These are phyloP conservation scores for Cryptocephalus moraei DNA, from an alignment of 2,888 invertebrate genomes.

Conservation along the genomic window DNA sequence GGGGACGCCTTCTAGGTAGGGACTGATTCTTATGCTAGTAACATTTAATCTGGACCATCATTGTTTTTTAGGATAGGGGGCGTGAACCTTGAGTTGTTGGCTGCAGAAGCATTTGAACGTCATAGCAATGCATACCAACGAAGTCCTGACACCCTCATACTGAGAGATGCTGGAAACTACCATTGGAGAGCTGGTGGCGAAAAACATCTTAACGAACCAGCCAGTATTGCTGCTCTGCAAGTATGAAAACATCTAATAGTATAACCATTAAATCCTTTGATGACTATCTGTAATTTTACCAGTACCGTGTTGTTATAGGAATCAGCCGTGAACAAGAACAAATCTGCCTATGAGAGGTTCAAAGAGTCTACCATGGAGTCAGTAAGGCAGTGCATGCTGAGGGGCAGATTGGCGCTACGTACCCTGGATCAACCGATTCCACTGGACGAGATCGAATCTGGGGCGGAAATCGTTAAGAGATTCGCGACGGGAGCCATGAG, in stretches of 20 bases:
- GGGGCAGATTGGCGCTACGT: slow-evolving; percentile 87
- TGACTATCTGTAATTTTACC: too few relatives aligned
- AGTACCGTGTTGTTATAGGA: slow-evolving; percentile 47
- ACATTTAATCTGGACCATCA: too few relatives aligned
- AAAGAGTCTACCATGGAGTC: slow-evolving; percentile 81
- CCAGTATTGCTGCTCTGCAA: slow-evolving; percentile 62
- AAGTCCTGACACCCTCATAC: slow-evolving; percentile 58
- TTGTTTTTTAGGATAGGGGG: slow-evolving; percentile 54
- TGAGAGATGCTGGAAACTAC: slow-evolving; percentile 79
- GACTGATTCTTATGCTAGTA: neutral
- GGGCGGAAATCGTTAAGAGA: slow-evolving; percentile 89
- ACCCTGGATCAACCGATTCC: slow-evolving; percentile 69
- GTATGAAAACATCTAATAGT: slow-evolving; percentile 35
- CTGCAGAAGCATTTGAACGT: slow-evolving; percentile 73
- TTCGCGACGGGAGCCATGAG: slow-evolving; percentile 67
- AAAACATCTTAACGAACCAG: slow-evolving; percentile 95
- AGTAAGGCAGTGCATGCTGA: slow-evolving; percentile 73
- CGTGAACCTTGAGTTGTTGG: slow-evolving; percentile 80
- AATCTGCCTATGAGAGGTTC: slow-evolving; percentile 73
- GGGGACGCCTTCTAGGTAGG: slow-evolving; percentile 48
- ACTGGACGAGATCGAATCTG: slow-evolving; percentile 83
- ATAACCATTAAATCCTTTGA: too few relatives aligned
- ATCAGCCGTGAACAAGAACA: slow-evolving; percentile 72
- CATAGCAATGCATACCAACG: slow-evolving; percentile 66
- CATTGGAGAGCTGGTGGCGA: slow-evolving; percentile 98